phyloP scores from a whole-genome alignment of 1,140 invertebrate species.

The Kradibia gibbosae region DNA sequence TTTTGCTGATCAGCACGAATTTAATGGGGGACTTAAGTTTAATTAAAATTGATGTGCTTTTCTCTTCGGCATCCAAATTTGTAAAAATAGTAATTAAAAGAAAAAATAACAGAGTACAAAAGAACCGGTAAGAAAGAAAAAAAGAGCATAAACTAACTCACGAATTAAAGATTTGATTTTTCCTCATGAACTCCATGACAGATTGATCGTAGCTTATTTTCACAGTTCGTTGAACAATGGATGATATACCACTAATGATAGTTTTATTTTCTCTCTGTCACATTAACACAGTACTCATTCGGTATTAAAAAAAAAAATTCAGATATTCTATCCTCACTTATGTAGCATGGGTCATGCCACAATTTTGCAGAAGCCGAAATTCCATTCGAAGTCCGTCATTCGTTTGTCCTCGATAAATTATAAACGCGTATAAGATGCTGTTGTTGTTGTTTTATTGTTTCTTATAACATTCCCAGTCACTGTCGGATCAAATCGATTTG shows the following conservation, averaged over 20 bases:
- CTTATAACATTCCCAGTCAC: too few species aligned
- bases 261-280: neutral
- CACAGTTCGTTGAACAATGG: slow-evolving; percentile 18
- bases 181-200: slow-evolving; percentile 46
- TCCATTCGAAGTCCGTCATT: neutral
- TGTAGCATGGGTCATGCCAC: neutral
- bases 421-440: too few species aligned
- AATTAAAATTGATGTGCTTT: too few species aligned
- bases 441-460: too few species aligned
- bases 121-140: neutral
- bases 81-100: too few species aligned
- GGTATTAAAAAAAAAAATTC: neutral
- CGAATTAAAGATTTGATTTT: slow-evolving; percentile 52
- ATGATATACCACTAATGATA: neutral
- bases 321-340: neutral
- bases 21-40: too few species aligned
- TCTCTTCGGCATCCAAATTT: too few species aligned
- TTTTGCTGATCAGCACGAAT: too few species aligned
- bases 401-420: neutral
- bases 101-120: too few species aligned
- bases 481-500: too few species aligned
- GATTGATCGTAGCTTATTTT: neutral
- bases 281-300: neutral
- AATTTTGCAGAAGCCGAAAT: neutral
- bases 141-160: slow-evolving; percentile 39